Percentiles rank a stretch among this genome's conserved stretches.
Conservation (phyloP, 2,113 vertebrate species). For the Calidris pygmaea region DNA sequence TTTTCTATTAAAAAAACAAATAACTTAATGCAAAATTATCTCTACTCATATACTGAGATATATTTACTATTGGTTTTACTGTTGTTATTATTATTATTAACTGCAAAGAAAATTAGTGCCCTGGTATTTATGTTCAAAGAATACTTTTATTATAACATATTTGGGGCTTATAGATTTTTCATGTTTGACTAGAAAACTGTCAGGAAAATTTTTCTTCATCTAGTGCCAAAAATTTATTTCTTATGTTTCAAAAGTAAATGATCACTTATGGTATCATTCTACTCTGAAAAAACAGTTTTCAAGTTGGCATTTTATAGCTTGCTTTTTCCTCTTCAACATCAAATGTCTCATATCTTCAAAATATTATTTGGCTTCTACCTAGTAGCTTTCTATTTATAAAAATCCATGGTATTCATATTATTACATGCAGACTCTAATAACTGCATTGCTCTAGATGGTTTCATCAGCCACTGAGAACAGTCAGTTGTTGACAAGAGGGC, state of each 20-base stretch:
- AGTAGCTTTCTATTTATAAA: background rate
- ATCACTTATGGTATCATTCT: background rate
- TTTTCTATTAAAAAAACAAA: background rate
- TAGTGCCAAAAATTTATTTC: background rate
- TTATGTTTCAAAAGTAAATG: background rate
- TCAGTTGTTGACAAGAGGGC: background rate
- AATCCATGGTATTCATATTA: background rate
- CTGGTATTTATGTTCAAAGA: background rate
- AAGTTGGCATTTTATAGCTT: background rate
- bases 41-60: background rate
- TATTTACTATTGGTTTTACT: background rate
- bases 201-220: background rate
- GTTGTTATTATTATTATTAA: background rate
- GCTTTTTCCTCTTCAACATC: background rate
- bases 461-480: background rate
- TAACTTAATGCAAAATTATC: background rate
- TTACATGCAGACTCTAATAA: background rate
- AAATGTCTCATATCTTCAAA: background rate
- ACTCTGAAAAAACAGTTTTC: background rate
- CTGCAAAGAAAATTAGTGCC: background rate
- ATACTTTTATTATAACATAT: background rate
- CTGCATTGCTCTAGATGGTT: background rate
- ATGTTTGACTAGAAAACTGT: background rate
- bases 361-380: background rate
- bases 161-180: background rate